phyloP scores from a whole-genome alignment of 2,113 vertebrate genomes.

The Marmota monax region DNA sequence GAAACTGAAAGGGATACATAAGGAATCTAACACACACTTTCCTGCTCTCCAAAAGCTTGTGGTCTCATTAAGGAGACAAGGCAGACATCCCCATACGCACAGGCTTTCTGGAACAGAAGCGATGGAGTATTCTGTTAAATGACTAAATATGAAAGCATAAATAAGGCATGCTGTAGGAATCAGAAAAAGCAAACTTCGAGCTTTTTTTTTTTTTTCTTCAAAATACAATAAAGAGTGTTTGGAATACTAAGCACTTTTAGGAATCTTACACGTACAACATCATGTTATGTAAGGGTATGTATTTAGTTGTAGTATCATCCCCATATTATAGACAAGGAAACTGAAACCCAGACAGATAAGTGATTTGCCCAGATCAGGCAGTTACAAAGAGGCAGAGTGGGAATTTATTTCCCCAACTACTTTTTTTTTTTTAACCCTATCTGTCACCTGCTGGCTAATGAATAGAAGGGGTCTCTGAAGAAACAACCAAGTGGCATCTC shows the following conservation, averaged over 20 bases:
- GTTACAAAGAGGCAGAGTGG: not conserved
- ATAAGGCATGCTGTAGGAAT: not conserved
- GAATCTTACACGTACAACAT: accelerated
- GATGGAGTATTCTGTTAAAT: not conserved
- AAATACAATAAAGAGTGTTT: not conserved
- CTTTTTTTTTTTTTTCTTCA: not conserved
- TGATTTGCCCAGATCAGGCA: not conserved
- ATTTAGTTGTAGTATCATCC: not conserved
- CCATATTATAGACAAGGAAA: not conserved
- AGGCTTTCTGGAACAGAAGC: not conserved
- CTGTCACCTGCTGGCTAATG: not conserved
- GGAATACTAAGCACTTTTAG: not conserved
- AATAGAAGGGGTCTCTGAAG: not conserved
- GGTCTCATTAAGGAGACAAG: not conserved
- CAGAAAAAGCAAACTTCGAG: not conserved
- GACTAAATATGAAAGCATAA: not conserved
- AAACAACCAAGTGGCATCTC: not conserved
- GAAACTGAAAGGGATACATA: not conserved
- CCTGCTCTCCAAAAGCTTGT: not conserved
- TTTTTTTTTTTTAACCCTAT: constrained; percentile 2
- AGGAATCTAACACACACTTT: not conserved
- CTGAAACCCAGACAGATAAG: not conserved
- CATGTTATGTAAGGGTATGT: too few species aligned
- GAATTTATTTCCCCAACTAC: not conserved
- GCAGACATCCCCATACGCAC: not conserved